Evolutionary conservation across 1,140 invertebrate species (phyloP).

Genomic region (Drosophila nigrodunni): DNA sequence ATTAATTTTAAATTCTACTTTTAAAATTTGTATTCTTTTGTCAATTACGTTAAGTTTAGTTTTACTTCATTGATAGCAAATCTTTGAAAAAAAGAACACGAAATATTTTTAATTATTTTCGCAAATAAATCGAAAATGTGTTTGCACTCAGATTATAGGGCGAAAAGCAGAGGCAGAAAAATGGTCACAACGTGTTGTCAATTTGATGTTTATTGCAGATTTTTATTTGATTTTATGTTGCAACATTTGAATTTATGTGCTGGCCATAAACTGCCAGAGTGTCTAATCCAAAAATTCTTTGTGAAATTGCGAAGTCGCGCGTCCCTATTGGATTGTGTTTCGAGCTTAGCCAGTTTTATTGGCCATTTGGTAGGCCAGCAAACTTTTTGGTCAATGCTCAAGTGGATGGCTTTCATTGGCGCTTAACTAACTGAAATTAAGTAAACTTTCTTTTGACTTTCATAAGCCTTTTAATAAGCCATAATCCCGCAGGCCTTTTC

Average conservation of each 20-base stretch:
- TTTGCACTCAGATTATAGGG: slow-evolving; percentile 14
- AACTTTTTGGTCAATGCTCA: slow-evolving; percentile 76
- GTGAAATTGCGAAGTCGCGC: slow-evolving; percentile 63
- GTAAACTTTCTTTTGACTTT: slow-evolving; percentile 83
- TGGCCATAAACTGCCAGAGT: slow-evolving; percentile 63
- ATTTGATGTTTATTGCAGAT: slow-evolving; percentile 80
- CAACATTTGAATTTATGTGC: slow-evolving; percentile 73
- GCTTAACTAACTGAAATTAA: slow-evolving; percentile 83
- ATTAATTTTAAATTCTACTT: neutral
- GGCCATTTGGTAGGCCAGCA: slow-evolving; percentile 66
- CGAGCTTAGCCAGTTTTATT: slow-evolving; percentile 65
- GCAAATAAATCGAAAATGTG: slow-evolving; percentile 40
- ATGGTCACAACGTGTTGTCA: slow-evolving; percentile 70
- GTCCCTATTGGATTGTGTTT: slow-evolving; percentile 43
- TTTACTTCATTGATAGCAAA: neutral
- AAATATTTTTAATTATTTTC: slow-evolving; percentile 9
- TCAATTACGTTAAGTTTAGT: neutral
- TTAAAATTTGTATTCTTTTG: neutral
- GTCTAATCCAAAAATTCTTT: slow-evolving; percentile 73
- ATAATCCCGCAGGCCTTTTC: slow-evolving; percentile 76
- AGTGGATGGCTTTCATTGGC: slow-evolving; percentile 77
- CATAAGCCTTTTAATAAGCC: slow-evolving; percentile 83
- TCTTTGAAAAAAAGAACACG: neutral
- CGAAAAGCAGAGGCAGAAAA: slow-evolving; percentile 10
- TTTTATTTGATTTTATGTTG: slow-evolving; percentile 79